Evolutionary conservation across 1,140 invertebrate species (phyloP).

Genomic region (Drosophila mauritiana): DNA sequence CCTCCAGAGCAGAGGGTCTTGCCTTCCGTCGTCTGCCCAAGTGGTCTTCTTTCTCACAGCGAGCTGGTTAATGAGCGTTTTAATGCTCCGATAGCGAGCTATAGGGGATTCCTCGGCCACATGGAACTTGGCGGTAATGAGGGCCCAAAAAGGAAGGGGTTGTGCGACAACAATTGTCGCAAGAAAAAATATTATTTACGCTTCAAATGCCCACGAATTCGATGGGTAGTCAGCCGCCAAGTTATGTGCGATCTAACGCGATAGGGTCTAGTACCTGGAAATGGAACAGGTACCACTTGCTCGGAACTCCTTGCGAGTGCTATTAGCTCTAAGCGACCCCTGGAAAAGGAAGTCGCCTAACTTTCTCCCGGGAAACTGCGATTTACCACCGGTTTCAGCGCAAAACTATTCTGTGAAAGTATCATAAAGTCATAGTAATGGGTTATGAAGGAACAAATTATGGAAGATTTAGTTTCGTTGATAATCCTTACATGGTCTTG

Average conservation of each 20-base stretch:
- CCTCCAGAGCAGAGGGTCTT: constrained; percentile 1
- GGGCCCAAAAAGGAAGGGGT: constrained; percentile 9
- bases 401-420: neutral
- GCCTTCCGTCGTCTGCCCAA: neutral
- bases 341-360: neutral
- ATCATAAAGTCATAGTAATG: neutral
- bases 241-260: constrained; percentile 15
- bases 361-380: neutral
- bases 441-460: neutral
- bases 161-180: constrained; percentile 17
- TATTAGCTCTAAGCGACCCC: neutral
- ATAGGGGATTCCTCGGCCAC: neutral
- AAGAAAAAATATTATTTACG: constrained; percentile 14
- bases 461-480: neutral
- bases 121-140: constrained; percentile 14
- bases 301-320: neutral
- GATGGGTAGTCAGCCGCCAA: constrained; percentile 10
- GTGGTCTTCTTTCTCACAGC: constrained; percentile 51
- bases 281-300: neutral
- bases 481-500: too few relatives aligned
- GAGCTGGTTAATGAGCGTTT: constrained; percentile 69
- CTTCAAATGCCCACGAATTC: constrained; percentile 7
- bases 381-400: neutral
- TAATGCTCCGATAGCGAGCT: constrained; percentile 68
- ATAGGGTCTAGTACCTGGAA: constrained; percentile 17